These are phyloP conservation scores for Mesoclemmys tuberculata DNA, from an alignment of 2,113 vertebrate species.

Conservation along the genomic window DNA sequence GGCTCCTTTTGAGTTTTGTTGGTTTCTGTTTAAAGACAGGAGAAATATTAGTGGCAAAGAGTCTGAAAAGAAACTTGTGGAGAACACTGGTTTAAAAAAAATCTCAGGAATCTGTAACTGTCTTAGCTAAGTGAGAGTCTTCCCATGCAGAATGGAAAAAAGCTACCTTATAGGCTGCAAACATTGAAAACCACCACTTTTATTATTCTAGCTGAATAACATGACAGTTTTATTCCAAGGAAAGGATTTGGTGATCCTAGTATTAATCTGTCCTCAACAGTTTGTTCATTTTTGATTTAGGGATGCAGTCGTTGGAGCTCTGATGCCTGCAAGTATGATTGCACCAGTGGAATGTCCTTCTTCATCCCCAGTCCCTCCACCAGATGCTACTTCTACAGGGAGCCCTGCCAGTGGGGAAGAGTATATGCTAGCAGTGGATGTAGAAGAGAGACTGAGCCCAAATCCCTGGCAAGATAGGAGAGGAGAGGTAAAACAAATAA, in stretches of 20 bases:
- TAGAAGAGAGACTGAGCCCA: constrained; percentile 90
- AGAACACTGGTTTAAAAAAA: neutral
- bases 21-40: neutral
- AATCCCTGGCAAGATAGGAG: constrained; percentile 95
- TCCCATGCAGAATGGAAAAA: neutral
- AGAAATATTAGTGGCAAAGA: neutral
- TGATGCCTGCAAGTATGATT: constrained; percentile 98
- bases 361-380: constrained; percentile 87
- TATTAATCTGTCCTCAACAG: neutral
- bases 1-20: fast-evolving
- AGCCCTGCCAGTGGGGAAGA: constrained; percentile 88
- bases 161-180: neutral
- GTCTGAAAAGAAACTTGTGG: fast-evolving
- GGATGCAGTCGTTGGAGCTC: constrained; percentile 92
- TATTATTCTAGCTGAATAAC: neutral
- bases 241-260: neutral
- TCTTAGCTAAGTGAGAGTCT: neutral
- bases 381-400: constrained; percentile 84
- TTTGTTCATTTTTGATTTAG: constrained; percentile 73
- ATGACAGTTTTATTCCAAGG: neutral
- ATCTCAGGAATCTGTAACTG: neutral
- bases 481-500: constrained; percentile 85
- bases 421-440: constrained; percentile 79
- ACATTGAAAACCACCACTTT: neutral
- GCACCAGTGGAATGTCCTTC: constrained; percentile 92